Evolutionary conservation across 2,113 vertebrate genomes (phyloP).

Genomic region (Dermatemys mawii): DNA sequence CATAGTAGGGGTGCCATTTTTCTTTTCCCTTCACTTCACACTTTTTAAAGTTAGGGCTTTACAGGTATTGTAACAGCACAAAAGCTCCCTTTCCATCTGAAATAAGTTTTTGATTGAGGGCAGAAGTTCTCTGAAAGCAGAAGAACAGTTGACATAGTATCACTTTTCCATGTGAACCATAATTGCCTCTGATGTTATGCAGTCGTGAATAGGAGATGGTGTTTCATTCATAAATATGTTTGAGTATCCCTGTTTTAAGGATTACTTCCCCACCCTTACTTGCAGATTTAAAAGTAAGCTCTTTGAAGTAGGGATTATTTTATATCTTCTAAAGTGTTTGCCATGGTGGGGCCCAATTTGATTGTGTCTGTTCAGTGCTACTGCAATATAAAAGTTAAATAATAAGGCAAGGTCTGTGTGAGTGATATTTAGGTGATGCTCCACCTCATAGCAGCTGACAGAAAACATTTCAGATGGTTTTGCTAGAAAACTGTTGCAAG

Average conservation of each 20-base stretch:
- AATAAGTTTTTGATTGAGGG: constrained; percentile 55
- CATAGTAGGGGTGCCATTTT: not conserved
- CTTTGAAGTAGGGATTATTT: not conserved
- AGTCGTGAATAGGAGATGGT: constrained; percentile 33
- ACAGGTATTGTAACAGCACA: constrained; percentile 46
- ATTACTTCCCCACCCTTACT: not conserved
- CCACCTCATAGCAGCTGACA: not conserved
- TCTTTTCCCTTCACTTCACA: not conserved
- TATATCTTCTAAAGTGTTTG: not conserved
- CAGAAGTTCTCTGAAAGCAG: constrained; percentile 59
- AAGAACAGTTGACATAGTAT: constrained; percentile 54
- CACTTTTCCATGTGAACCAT: constrained; percentile 61
- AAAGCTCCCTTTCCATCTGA: constrained; percentile 39
- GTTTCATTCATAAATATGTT: constrained; percentile 25
- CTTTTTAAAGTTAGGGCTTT: constrained; percentile 43
- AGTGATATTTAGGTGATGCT: accelerated
- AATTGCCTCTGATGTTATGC: constrained; percentile 51
- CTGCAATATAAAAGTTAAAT: not conserved
- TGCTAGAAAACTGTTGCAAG: not conserved
- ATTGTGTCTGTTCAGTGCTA: not conserved
- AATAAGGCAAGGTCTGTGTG: not conserved
- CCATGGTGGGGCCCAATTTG: accelerated
- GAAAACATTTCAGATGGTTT: not conserved
- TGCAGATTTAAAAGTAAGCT: not conserved
- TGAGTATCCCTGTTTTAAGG: not conserved